Evolutionary conservation across 1,140 invertebrate genomes (phyloP).

Genomic region (Plodia interpunctella): DNA sequence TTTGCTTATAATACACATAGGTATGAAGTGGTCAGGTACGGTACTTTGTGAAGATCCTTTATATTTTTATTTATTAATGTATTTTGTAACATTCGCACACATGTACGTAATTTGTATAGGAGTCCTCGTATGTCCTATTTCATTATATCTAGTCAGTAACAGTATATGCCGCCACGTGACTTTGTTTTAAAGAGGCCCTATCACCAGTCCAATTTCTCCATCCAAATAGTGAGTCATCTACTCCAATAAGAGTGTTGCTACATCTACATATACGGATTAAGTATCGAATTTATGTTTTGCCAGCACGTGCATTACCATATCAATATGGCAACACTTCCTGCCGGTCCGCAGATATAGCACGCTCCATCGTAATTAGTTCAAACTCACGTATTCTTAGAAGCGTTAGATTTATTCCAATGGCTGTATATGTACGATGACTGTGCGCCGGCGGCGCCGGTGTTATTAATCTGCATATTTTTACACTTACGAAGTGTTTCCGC

Average conservation of each 20-base stretch:
- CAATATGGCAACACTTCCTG: constrained; percentile 30
- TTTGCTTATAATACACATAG: too few relatives aligned
- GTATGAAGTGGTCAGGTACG: too few relatives aligned
- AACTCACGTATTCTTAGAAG: constrained; percentile 40
- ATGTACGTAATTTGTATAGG: too few relatives aligned
- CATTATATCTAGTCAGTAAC: too few relatives aligned
- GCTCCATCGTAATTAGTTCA: constrained; percentile 39
- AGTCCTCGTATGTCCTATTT: too few relatives aligned
- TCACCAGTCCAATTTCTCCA: neutral
- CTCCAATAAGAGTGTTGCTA: constrained; percentile 16
- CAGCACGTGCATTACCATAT: constrained; percentile 21
- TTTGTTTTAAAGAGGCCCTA: too few relatives aligned
- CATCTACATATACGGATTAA: constrained; percentile 21
- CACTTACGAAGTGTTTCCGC: neutral
- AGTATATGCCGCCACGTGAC: too few relatives aligned
- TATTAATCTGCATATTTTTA: constrained; percentile 7
- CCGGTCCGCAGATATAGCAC: constrained; percentile 39
- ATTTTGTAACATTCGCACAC: too few relatives aligned
- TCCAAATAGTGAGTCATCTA: constrained; percentile 16
- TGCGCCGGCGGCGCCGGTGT: neutral
- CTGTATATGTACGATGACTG: neutral
- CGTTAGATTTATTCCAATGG: constrained; percentile 31
- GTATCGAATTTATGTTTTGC: constrained; percentile 20
- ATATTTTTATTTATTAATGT: too few relatives aligned
- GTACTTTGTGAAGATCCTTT: too few relatives aligned